phyloP scores from a whole-genome alignment of 2,113 vertebrate species.

The cattle (Bos taurus) region ARS-UCD2.0 NC_037330.1:86513001-86513500 shows the following conservation, averaged over 20 bases:
- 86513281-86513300: background rate
- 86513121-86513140: background rate
- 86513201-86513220: background rate
- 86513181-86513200: background rate
- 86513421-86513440: background rate
- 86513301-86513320: background rate
- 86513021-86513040: background rate
- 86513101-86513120: background rate
- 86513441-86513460: background rate
- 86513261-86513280: background rate
- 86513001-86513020: background rate
- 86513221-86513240: background rate
- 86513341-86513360: background rate
- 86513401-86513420: background rate
- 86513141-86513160: background rate
- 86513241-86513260: background rate
- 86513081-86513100: background rate
- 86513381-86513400: background rate
- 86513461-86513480: background rate
- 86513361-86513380: background rate
- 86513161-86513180: background rate
- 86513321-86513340: background rate
- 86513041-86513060: background rate
- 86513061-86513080: background rate
- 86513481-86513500: background rate